These are phyloP conservation scores for Thunnus thynnus DNA, from an alignment of 2,113 vertebrate species.

Conservation along the genomic window DNA sequence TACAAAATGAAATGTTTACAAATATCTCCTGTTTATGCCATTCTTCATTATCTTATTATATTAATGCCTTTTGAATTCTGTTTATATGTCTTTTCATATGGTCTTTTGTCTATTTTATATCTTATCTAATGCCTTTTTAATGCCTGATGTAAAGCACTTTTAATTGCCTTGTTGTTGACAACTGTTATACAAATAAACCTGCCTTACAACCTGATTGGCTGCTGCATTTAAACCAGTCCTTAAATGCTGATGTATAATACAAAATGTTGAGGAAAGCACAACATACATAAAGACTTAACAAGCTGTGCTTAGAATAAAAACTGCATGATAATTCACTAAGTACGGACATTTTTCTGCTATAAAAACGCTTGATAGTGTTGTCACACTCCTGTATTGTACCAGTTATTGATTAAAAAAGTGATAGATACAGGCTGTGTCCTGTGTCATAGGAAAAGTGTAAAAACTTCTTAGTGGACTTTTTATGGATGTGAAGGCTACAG, in stretches of 20 bases:
- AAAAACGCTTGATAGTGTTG: not conserved
- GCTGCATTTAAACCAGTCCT: not conserved
- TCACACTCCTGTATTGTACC: not conserved
- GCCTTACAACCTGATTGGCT: not conserved
- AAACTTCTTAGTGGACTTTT: slow-evolving; percentile 2
- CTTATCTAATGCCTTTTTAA: not conserved
- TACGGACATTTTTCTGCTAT: too few relatives aligned
- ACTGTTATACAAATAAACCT: not conserved
- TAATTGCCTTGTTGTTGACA: too few relatives aligned
- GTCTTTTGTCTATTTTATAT: not conserved
- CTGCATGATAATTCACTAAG: too few relatives aligned
- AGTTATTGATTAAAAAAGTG: not conserved
- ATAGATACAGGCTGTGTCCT: not conserved
- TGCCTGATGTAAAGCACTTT: too few relatives aligned
- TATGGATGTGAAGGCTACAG: not conserved
- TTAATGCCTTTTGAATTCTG: not conserved
- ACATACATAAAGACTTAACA: not conserved
- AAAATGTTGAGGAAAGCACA: not conserved
- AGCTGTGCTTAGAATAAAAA: not conserved
- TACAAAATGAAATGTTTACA: not conserved
- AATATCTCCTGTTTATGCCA: not conserved
- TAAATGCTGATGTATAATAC: not conserved
- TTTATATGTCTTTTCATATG: not conserved
- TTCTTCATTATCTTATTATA: not conserved
- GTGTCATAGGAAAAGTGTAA: not conserved